Evolutionary conservation across 2,113 vertebrate genomes (phyloP), one percentile per base, ranked within the genome.

Genomic region (Pseudois nayaur): DNA sequence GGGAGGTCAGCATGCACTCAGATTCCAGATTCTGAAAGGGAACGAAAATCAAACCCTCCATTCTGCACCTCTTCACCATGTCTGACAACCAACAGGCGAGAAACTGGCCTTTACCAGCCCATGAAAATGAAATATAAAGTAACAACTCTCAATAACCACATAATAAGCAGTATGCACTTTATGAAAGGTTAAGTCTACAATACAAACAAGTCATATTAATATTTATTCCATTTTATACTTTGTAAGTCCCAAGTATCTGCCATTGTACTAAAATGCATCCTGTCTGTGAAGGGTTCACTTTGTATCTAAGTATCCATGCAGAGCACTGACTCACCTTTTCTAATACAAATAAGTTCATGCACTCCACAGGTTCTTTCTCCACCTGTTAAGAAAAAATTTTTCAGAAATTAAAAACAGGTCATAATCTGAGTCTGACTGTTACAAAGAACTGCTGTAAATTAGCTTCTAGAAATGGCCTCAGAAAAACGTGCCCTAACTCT

Each of bases 281-380:
- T 31, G 55, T 19, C 16, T 79, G n/a, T 50, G 3, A 88, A 95
- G 21, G 57, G 6, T 29, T 94, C 60, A 83, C 31, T 95, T 59
- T 62, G 40, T 23, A 86, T 60, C 78, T 55, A 85, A 93, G 71
- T 83, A 91, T 33, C 54, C 81, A 87, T 16, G 40, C 54, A 74
- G 33, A 92, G 33, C 74, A 43, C 0, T 88, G 27, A 48, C 98
- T 98, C 99, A 99, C 99, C 99, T 99, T 99, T 99, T 98, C 99
- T 99, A 99, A 99, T 99, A 99, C 99, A 99, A 99, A 99, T 99
- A 98, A 99, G 99, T 98, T 99, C 99, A 98, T 99, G 99, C 89
- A 99, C 99, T 99, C 99, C 99, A 98, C 99, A 99, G 96, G 99
- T 99, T 98, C 99, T 99, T 97, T 99, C 99, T 97, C 99, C 99